These are phyloP conservation scores for Delphinus delphis DNA, from an alignment of 2,113 vertebrate genomes.

Conservation along the genomic window DNA sequence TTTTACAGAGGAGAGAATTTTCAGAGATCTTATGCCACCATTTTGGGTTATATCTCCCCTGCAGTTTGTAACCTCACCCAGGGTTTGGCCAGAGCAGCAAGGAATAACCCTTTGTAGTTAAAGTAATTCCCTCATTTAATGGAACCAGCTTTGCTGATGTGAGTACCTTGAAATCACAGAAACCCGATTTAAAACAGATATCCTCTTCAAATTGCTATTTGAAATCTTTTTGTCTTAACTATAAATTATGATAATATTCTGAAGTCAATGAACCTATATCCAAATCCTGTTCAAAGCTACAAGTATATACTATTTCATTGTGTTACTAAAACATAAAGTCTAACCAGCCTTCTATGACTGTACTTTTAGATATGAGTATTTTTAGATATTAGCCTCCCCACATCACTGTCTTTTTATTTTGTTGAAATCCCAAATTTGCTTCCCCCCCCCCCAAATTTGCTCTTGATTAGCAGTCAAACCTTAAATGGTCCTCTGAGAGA, in stretches of 20 bases:
- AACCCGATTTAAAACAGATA: neutral
- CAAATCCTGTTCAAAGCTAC: neutral
- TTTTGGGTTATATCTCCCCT: neutral
- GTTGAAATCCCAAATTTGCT: neutral
- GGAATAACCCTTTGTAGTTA: neutral
- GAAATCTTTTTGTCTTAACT: neutral
- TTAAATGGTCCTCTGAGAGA: neutral
- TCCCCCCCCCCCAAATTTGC: neutral
- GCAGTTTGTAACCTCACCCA: neutral
- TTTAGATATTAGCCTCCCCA: neutral
- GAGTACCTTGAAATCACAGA: neutral
- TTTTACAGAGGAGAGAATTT: neutral
- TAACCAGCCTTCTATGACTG: neutral
- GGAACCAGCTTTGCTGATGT: neutral
- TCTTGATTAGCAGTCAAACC: neutral
- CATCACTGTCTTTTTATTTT: neutral
- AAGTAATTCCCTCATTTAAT: neutral
- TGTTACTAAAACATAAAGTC: neutral
- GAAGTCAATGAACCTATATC: neutral
- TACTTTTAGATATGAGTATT: neutral
- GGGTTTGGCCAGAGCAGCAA: neutral
- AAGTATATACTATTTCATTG: neutral
- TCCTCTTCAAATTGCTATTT: neutral
- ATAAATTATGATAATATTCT: neutral
- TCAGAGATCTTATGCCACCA: neutral